Evolutionary conservation across 2,113 vertebrate species (phyloP).

Genomic region (Paradoxurus hermaphroditus): DNA sequence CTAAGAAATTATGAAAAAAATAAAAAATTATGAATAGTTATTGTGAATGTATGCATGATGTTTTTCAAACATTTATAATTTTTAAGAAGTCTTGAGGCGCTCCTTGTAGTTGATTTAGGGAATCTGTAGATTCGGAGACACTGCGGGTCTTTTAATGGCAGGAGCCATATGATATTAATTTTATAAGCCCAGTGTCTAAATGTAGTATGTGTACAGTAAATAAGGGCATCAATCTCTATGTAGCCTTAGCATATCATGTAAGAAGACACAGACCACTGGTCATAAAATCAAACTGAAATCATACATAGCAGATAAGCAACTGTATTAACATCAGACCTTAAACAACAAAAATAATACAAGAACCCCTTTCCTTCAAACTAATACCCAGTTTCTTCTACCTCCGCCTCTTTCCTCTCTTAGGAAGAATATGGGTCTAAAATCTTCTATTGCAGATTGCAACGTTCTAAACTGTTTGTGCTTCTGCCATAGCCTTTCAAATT

Average conservation of each 20-base stretch:
- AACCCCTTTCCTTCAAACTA: neutral
- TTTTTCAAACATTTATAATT: neutral
- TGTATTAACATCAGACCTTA: neutral
- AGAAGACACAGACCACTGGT: neutral
- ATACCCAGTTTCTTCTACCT: neutral
- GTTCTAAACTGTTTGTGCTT: constrained; percentile 24
- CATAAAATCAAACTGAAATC: neutral
- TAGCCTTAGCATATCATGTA: neutral
- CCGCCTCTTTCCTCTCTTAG: neutral
- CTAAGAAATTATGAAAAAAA: neutral
- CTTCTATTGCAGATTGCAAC: constrained; percentile 42
- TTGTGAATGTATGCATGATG: neutral
- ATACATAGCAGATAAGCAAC: neutral
- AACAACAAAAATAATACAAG: neutral
- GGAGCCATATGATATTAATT: neutral
- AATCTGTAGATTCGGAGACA: neutral
- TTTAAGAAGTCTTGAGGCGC: neutral
- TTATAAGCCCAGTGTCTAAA: neutral
- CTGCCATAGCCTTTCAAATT: constrained; percentile 62
- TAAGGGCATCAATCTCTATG: neutral
- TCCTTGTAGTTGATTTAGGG: neutral
- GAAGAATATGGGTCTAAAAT: neutral
- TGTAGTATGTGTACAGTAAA: neutral
- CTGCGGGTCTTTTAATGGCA: neutral
- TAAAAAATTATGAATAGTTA: neutral